phyloP scores from a whole-genome alignment of 2,888 invertebrate genomes.

The Germaria angustata region DNA sequence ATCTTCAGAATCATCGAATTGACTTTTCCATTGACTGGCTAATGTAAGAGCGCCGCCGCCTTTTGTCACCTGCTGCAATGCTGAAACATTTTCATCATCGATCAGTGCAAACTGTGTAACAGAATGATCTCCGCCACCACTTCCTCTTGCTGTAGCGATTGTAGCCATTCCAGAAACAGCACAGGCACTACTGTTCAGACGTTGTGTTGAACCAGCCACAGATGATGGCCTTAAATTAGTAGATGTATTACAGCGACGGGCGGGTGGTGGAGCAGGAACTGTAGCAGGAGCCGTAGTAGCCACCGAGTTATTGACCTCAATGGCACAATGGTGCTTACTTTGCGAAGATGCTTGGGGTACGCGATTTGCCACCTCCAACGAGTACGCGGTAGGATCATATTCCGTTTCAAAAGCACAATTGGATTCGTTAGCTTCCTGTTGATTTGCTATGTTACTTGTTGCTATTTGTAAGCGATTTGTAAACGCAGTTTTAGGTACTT shows the following conservation, averaged over 20 bases:
- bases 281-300: slow-evolving; percentile 37
- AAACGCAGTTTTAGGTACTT: slow-evolving; percentile 83
- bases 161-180: slow-evolving; percentile 68
- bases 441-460: slow-evolving; percentile 72
- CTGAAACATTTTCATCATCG: slow-evolving; percentile 95
- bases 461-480: slow-evolving; percentile 84
- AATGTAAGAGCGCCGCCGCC: slow-evolving; percentile 93
- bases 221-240: slow-evolving; percentile 76
- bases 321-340: slow-evolving; percentile 46
- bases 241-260: slow-evolving; percentile 74
- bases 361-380: slow-evolving; percentile 70
- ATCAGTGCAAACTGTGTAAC: slow-evolving; percentile 94
- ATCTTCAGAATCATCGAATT: slow-evolving; percentile 97
- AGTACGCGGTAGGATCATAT: slow-evolving; percentile 70
- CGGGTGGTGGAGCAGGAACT: slow-evolving; percentile 68
- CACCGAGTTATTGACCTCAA: slow-evolving; percentile 39
- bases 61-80: slow-evolving; percentile 92
- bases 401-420: slow-evolving; percentile 40
- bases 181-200: slow-evolving; percentile 59
- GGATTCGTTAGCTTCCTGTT: slow-evolving; percentile 71
- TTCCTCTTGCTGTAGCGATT: slow-evolving; percentile 79
- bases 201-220: slow-evolving; percentile 62
- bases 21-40: slow-evolving; percentile 97
- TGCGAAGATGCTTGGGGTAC: slow-evolving; percentile 48
- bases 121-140: slow-evolving; percentile 87